Evolutionary conservation across 2,888 invertebrate genomes (phyloP).

Genomic region (Pandemis corylana): DNA sequence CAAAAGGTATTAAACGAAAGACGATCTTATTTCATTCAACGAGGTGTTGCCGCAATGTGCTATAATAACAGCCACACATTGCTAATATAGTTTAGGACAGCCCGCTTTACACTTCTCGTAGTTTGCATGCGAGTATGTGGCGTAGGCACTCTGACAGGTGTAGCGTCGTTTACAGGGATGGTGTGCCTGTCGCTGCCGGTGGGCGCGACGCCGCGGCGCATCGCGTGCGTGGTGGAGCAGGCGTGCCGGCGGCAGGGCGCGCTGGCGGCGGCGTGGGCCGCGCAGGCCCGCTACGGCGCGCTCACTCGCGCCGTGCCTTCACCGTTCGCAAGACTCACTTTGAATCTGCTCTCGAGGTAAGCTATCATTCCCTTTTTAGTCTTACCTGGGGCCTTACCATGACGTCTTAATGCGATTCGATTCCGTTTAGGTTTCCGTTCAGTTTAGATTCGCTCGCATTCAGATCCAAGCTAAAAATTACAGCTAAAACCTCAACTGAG

Average conservation of each 20-base stretch:
- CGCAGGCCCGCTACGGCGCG: slow-evolving; percentile 79
- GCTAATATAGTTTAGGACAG: no score
- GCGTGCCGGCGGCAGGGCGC: slow-evolving; percentile 80
- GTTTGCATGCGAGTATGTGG: no score
- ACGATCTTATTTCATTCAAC: background rate
- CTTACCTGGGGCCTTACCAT: no score
- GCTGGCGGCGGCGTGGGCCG: slow-evolving; percentile 81
- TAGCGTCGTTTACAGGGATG: slow-evolving; percentile 73
- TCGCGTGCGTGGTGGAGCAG: slow-evolving; percentile 62
- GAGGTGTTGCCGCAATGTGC: no score
- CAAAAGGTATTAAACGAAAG: background rate
- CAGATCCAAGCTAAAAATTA: no score
- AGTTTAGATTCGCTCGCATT: no score
- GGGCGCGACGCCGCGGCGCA: slow-evolving; percentile 73
- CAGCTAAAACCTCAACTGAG: no score
- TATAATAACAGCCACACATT: no score
- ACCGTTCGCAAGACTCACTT: slow-evolving; percentile 73
- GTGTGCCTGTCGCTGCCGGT: slow-evolving; percentile 88
- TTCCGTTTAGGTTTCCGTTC: no score
- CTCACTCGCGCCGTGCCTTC: slow-evolving; percentile 87
- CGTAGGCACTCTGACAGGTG: background rate
- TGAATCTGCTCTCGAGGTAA: slow-evolving; percentile 86
- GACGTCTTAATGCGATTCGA: no score
- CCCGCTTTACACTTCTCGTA: no score
- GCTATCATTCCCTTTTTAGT: background rate